Conservation (phyloP, 2,888 invertebrate genomes). For the Acanthopleura granulata region DNA sequence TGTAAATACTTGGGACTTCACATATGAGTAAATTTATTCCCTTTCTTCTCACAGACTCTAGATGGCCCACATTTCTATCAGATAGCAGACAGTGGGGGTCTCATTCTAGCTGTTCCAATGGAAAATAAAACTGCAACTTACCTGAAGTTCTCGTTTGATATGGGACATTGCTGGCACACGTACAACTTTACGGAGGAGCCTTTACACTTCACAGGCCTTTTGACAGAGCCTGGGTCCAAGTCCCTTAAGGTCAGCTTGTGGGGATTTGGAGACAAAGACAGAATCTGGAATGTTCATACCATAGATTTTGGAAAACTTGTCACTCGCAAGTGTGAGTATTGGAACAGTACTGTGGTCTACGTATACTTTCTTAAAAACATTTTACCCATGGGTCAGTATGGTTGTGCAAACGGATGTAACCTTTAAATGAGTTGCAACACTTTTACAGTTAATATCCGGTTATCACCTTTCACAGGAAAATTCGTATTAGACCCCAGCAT, state of each 20-base stretch:
- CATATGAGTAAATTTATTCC: not conserved
- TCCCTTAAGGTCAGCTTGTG: constrained; percentile 64
- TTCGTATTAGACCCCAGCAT: too few relatives aligned
- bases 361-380: not conserved
- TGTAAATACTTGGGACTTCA: too few relatives aligned
- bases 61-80: constrained; percentile 66
- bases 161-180: constrained; percentile 67
- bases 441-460: too few relatives aligned
- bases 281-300: constrained; percentile 59
- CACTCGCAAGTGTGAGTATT: constrained; percentile 52
- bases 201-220: constrained; percentile 49
- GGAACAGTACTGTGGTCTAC: not conserved
- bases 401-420: not conserved
- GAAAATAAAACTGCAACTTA: constrained; percentile 38
- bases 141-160: constrained; percentile 67
- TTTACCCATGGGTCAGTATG: not conserved
- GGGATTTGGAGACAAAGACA: constrained; percentile 54
- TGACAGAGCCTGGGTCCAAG: constrained; percentile 66
- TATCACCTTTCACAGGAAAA: too few relatives aligned
- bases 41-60: constrained; percentile 49
- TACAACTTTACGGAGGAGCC: constrained; percentile 60
- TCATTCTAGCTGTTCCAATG: constrained; percentile 62
- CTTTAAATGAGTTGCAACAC: not conserved
- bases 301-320: constrained; percentile 64
- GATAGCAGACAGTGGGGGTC: constrained; percentile 67